Evolutionary conservation across 2,797 vertebrate genomes (phyloP), one percentile per base, ranked within the genome.

Genomic region (Epinephelus coioides): DNA sequence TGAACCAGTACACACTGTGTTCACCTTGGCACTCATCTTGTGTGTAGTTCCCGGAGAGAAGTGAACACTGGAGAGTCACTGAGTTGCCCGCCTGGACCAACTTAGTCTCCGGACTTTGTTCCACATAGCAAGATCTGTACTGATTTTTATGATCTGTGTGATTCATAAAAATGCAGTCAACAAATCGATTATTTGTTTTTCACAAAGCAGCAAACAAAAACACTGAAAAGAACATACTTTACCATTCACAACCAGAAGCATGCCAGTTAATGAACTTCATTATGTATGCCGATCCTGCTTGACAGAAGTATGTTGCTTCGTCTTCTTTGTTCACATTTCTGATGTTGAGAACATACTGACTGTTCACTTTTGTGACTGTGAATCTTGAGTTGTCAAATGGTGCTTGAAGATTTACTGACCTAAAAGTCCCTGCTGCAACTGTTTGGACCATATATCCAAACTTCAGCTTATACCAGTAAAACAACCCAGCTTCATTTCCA

Each of bases 241-340:
- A 90, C 89, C 86, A 4, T 85, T 88, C 5, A 92, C 82, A 59
- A 19, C 6, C 30, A 92, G 5, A 23, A 77, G 5, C 0, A 61
- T 86, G 61, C 23, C 25, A 0, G n/a, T 64, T 6, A 0, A 53
- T 1, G 1, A 83, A 61, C 1, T 0, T 2, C 64, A 84, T 57
- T 1, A 0, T 0, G 10, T 76, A 88, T 12, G 25, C 34, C 0
- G 75, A 1, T 60, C 84, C 88, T 55, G 13, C 18, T 38, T 82
- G 87, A 66, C 90, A 92, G 21, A 83, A 57, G 53, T 92, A 89
- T 8, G 69, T 81, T 13, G 68, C 89, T 79, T 92, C 86, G 69
- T 92, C 90, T 2, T 88, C 82, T 78, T 87, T 82, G 25, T 12
- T 78, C 0, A 85, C 47, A 56, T 88, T 84, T 79, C 4, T 56